A percentile compares a stretch with the other conserved stretches of the same genome.
These are phyloP conservation scores for Momotus momota DNA, from an alignment of 2,797 vertebrate species.

Conservation along the genomic window DNA sequence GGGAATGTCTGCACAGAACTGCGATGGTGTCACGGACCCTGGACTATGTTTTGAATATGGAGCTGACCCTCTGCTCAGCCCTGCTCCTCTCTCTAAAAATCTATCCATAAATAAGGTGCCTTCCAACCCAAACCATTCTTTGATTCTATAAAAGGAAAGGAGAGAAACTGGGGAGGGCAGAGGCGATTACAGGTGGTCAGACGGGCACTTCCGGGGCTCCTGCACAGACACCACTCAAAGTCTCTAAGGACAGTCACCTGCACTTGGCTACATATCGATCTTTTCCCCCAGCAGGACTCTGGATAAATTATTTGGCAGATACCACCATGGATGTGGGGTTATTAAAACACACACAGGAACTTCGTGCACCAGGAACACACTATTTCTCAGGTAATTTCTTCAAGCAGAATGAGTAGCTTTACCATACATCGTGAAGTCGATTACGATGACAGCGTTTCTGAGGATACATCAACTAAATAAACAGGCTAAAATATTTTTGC, in stretches of 20 bases:
- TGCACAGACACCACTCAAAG: not conserved
- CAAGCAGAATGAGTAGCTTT: not conserved
- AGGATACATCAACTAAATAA: not conserved
- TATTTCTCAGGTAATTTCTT: not conserved
- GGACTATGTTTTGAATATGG: too few relatives aligned
- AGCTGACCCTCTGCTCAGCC: not conserved
- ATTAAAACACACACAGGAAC: not conserved
- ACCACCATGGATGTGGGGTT: not conserved
- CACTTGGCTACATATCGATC: not conserved
- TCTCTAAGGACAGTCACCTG: not conserved
- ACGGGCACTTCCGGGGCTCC: not conserved
- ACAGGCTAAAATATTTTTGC: not conserved
- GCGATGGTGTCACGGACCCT: accelerated
- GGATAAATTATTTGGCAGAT: not conserved
- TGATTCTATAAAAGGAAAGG: not conserved
- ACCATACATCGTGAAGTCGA: not conserved
- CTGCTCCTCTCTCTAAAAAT: not conserved
- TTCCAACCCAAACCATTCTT: too few relatives aligned
- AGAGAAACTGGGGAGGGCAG: not conserved
- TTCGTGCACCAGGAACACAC: not conserved
- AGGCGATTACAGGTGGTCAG: not conserved
- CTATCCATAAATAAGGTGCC: too few relatives aligned
- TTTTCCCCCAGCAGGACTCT: not conserved
- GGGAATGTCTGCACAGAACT: not conserved
- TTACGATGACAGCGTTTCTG: not conserved